Percentiles rank a stretch among this genome's conserved stretches.
phyloP scores from a whole-genome alignment of 2,797 vertebrate genomes.

The Pipistrellus nathusii region DNA sequence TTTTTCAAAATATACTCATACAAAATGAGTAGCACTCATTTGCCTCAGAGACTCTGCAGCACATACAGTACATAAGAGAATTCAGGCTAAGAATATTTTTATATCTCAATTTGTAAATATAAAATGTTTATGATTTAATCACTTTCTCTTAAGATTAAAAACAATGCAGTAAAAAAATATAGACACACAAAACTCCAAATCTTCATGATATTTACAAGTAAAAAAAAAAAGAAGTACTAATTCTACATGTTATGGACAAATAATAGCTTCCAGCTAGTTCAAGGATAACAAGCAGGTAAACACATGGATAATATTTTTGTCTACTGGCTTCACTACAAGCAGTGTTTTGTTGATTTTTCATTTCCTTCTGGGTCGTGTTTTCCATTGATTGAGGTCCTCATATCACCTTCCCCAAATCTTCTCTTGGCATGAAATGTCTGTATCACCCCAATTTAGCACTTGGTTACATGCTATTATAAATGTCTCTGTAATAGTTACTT shows the following conservation, averaged over 20 bases:
- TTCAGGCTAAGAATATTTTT: neutral
- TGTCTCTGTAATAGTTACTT: conserved; percentile 13
- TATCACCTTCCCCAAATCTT: neutral
- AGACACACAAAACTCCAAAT: neutral
- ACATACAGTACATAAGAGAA: neutral
- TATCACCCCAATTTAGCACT: neutral
- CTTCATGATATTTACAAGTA: conserved; percentile 5
- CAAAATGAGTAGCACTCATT: neutral
- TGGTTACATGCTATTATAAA: neutral
- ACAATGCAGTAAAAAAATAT: neutral
- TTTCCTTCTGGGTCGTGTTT: conserved; percentile 38
- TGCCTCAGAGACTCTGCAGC: neutral
- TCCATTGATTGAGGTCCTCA: neutral
- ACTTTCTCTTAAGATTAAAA: conserved; percentile 3
- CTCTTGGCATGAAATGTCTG: neutral
- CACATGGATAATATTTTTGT: neutral
- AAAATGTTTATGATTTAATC: neutral
- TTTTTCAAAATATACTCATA: conserved; percentile 40
- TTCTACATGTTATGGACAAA: conserved; percentile 57
- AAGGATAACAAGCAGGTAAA: conserved; percentile 29
- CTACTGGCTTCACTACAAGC: conserved; percentile 12
- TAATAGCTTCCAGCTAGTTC: neutral
- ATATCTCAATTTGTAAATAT: conserved; percentile 31
- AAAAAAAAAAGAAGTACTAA: conserved; percentile 28
- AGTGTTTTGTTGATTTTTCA: neutral